Evolutionary conservation across 2,113 vertebrate genomes (phyloP), one percentile per base, ranked within the genome.

Genomic region (Cyanoliseus patagonus): DNA sequence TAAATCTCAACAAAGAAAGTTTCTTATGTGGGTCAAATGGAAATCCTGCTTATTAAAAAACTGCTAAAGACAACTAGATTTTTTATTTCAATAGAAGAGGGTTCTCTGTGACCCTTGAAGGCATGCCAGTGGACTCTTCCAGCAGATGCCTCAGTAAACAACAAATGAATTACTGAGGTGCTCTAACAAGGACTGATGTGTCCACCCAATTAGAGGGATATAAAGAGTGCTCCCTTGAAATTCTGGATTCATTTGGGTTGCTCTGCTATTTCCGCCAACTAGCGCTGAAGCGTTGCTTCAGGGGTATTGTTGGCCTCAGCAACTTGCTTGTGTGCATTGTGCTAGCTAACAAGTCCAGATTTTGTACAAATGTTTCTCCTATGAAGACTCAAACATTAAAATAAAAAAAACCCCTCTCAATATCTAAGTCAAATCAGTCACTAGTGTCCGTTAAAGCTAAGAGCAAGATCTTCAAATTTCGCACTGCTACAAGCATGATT

Each of bases 111-210:
- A 95, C 76, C 88, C 90, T 88, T 91, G 85, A 94, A 98, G 91
- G 86, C 81, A 94, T 67, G 80, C 92, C 94, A 90, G 63, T 94
- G 78, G 94, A 94, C 95, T 96, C 94, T 96, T 96, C 92, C 83
- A 94, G 75, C 35, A 57, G 83, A 96, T 53, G 52, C 53, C 63
- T 92, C 84, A 94, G 82, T 97, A 96, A 97, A 97, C 86, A 97
- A 92, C 90, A 87, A 89, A 86, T 94, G 94, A 96, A 89, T 95
- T 72, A 64, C 33, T 83, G 95, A 97, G 92, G 87, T 96, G 94
- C 93, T 93, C 52, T 92, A 96, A 97, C 80, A 76, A 97, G 94
- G 94, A 90, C 63, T 85, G 95, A 95, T 95, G 94, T 96, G 94
- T 76, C 92, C 93, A 78, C 86, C 92, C 92, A 92, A 95, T 97